Conservation (phyloP, 2,113 vertebrate genomes). For the Bubo blakistoni region DNA sequence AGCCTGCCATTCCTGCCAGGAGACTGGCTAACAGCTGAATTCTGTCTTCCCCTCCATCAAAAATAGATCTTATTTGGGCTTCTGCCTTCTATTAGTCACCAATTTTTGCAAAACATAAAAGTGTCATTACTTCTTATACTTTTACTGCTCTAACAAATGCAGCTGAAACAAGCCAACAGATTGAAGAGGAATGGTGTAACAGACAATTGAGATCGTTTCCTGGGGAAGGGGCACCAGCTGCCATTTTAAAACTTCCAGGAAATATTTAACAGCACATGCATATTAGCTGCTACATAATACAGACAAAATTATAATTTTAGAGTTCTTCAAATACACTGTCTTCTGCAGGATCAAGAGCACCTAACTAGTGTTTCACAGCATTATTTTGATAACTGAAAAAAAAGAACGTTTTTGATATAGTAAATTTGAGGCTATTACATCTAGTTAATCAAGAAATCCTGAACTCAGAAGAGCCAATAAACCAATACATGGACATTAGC, state of each 20-base stretch:
- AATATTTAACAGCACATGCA: neutral
- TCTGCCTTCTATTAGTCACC: conserved; percentile 20
- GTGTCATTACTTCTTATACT: neutral
- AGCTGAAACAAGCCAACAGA: neutral
- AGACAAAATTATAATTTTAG: neutral
- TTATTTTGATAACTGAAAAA: neutral
- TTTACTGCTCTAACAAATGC: neutral
- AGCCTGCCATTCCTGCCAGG: neutral
- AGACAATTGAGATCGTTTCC: neutral
- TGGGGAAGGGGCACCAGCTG: neutral
- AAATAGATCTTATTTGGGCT: conserved; percentile 37
- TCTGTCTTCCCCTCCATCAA: conserved; percentile 4
- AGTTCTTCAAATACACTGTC: neutral
- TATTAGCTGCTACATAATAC: neutral
- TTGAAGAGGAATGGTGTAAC: neutral
- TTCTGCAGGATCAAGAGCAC: neutral
- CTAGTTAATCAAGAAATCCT: neutral
- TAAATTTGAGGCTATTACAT: neutral
- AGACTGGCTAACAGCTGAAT: conserved; percentile 19
- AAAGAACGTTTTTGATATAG: neutral
- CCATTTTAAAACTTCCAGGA: neutral
- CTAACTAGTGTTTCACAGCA: neutral
- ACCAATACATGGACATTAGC: neutral
- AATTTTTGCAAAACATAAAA: conserved; percentile 22
- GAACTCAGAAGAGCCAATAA: neutral